Evolutionary conservation across 1,140 invertebrate genomes (phyloP), one percentile per base, ranked within the genome.

Genomic region (Battus philenor): DNA sequence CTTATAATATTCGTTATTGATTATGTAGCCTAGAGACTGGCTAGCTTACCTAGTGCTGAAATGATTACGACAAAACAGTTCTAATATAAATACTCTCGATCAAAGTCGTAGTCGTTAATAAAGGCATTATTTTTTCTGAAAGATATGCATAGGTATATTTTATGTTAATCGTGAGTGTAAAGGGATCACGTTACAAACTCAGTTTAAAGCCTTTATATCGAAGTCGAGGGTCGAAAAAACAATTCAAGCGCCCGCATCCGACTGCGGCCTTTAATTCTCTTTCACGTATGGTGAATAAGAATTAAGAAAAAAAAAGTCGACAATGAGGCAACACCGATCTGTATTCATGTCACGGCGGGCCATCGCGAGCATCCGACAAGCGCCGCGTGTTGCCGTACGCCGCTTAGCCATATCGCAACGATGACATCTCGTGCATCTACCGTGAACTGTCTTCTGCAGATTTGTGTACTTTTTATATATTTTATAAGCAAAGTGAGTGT

Each of bases 211-310:
- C n/a, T n/a, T 36, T 10, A 36, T 11, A 36, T 11, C 10, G 17
- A 36, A 36, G 9, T 20, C 38, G 24, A 41, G 38, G 38, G 22
- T 41, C 38, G 38, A 27, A 41, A 41, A 27, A 41, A 41, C 38
- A 13, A 41, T 41, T 41, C 11, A 11, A 4, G 29, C 13, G 38
- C 38, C 38, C 38, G 38, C 38, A 41, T 41, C 38, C 8, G n/a
- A 27, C 8, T 9, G 15, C 24, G 38, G 38, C 38, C 38, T 41
- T 10, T 41, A 41, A 41, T 41, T 29, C 38, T 27, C 24, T 41
- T 41, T 27, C 38, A 41, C 38, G 38, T 41, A 41, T 41, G 38
- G 38, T 41, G 38, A 41, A 41, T 41, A 27, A 20, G 38, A 41
- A 41, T 41, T 41, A 41, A 41, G 24, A 41, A 26, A 36, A 41